Evolutionary conservation across 2,888 invertebrate genomes (phyloP), one percentile per base, ranked within the genome.

Genomic region (Halocaridina rubra): DNA sequence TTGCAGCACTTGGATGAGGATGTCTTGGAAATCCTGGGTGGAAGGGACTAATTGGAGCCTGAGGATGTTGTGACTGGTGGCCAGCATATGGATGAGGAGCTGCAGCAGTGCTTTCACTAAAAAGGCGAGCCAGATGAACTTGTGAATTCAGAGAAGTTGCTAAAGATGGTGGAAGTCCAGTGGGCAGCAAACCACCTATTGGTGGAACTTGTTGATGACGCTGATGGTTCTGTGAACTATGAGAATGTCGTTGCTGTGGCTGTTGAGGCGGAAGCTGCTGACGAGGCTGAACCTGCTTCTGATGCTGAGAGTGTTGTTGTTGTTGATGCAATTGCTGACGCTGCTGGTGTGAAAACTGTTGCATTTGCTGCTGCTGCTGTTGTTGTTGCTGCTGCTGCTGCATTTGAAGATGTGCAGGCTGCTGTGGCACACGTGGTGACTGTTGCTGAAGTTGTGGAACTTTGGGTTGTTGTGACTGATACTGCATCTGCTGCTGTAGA

Each of bases 21-120:
- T 85, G 80, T 13, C 85, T 84, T 27, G 87, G 87, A 46, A 86
- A 85, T n/a, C 75, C 78, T 5, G 88, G 88, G 30, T 81, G 81
- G 53, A 85, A 84, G 39, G 86, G 69, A 79, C 84, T 82, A 57
- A 85, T 86, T 27, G 80, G 82, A 16, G 86, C 71, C 69, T 77
- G 82, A n/a, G 87, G 77, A 39, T 74, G 84, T 67, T 84, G 84
- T 8, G 79, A 53, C 53, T 84, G 84, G 59, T 74, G 84, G 24
- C 67, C 69, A 19, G 79, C 27, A 61, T 75, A 39, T 16, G 32
- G 79, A 53, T 84, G 84, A 24, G 61, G 84, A 24, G 67, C 64
- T 29, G 61, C 79, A 24, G 67, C 64, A 67, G 71, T 33, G 13
- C 46, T 67, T 39, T 82, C 86, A 16, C 85, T 80, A 76, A 88